Percentiles rank a stretch among this genome's conserved stretches.
Conservation (phyloP, 2,888 invertebrate genomes). For the Drosophila ustulata region DNA sequence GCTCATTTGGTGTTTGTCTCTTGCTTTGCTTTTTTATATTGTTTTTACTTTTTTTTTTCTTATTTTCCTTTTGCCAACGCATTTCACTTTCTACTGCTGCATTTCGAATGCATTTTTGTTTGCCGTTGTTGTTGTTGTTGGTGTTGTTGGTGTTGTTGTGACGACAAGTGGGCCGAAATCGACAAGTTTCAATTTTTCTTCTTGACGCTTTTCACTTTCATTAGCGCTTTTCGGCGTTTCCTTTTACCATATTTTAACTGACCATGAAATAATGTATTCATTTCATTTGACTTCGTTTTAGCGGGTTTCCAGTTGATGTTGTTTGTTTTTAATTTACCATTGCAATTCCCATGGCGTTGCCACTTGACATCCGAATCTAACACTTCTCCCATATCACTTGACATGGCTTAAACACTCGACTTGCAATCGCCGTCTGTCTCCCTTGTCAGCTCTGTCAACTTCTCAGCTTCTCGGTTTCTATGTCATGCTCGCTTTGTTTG, state of each 20-base stretch:
- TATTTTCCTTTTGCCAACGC: conserved; percentile 61
- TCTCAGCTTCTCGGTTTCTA: conserved; percentile 16
- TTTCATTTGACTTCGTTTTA: conserved; percentile 14
- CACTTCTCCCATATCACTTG: conserved; percentile 34
- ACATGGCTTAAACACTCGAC: conserved; percentile 22
- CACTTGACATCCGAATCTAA: conserved; percentile 36
- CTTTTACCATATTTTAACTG: conserved; percentile 47
- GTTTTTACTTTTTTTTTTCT: conserved; percentile 22
- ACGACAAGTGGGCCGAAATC: conserved; percentile 64
- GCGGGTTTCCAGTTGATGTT: background rate
- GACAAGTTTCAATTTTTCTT: conserved; percentile 51
- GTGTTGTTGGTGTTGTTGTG: conserved; percentile 19
- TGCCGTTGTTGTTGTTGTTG: conserved; percentile 11
- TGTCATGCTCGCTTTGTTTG: conserved; percentile 42
- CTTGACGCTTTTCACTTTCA: conserved; percentile 66
- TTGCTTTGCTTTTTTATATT: conserved; percentile 51
- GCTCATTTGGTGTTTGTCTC: conserved; percentile 58
- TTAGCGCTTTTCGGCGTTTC: conserved; percentile 58
- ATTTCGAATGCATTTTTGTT: conserved; percentile 70
- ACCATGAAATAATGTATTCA: conserved; percentile 49
- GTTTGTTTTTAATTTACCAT: background rate
- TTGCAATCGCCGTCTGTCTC: conserved; percentile 13
- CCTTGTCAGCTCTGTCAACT: conserved; percentile 24
- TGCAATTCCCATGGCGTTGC: conserved; percentile 35
- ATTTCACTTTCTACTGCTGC: conserved; percentile 79